Evolutionary conservation across 2,888 invertebrate species (phyloP).

Genomic region (Morpho helenor): DNA sequence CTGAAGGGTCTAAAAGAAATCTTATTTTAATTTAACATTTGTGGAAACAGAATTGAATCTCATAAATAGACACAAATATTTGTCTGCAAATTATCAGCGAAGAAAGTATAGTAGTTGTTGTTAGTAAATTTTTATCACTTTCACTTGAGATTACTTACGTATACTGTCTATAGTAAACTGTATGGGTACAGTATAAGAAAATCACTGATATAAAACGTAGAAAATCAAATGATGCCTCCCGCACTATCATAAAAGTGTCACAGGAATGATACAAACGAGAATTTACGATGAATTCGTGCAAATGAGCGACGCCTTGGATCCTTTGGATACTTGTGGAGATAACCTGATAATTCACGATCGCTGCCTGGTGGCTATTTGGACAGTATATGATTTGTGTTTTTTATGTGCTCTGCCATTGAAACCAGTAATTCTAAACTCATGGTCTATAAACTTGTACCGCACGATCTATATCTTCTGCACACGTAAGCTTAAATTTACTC

Average conservation of each 20-base stretch:
- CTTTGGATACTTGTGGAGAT: slow-evolving; percentile 60
- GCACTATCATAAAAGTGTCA: slow-evolving; percentile 74
- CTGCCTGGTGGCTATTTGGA: slow-evolving; percentile 31
- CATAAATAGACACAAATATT: too few relatives aligned
- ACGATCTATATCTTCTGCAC: slow-evolving; percentile 8
- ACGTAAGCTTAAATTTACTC: slow-evolving; percentile 1
- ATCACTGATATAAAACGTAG: slow-evolving; percentile 15
- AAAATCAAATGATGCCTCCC: slow-evolving; percentile 22
- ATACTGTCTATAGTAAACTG: too few relatives aligned
- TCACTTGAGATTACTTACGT: too few relatives aligned
- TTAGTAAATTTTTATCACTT: too few relatives aligned
- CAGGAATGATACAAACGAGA: slow-evolving; percentile 66
- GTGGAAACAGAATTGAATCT: too few relatives aligned
- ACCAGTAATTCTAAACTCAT: slow-evolving; percentile 17
- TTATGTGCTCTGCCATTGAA: slow-evolving; percentile 16
- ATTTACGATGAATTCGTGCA: slow-evolving; percentile 66
- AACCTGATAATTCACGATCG: slow-evolving; percentile 54
- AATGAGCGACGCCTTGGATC: slow-evolving; percentile 68
- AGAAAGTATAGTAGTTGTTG: too few relatives aligned
- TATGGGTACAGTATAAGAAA: too few relatives aligned
- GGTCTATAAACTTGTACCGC: slow-evolving; percentile 2
- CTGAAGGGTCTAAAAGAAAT: too few relatives aligned
- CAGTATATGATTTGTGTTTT: slow-evolving; percentile 26
- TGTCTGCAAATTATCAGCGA: too few relatives aligned
- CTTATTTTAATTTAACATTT: too few relatives aligned